phyloP scores from a whole-genome alignment of 2,797 vertebrate genomes.

The Anomalospiza imberbis region DNA sequence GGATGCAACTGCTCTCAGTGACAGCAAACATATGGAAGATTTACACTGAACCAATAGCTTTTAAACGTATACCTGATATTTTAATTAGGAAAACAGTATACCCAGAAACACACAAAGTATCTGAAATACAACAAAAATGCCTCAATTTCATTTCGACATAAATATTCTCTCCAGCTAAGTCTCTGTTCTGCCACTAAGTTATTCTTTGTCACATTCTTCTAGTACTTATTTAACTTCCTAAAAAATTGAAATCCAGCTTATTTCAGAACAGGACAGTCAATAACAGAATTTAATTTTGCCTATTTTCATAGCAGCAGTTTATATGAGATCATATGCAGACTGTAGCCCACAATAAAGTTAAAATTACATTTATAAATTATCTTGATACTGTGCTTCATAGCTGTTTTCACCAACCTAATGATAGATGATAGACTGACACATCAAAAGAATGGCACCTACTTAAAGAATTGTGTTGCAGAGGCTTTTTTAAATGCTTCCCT shows the following conservation, averaged over 20 bases:
- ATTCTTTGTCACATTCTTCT: background rate
- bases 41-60: background rate
- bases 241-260: background rate
- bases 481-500: background rate
- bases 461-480: background rate
- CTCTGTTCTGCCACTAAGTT: background rate
- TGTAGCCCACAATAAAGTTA: background rate
- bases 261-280: background rate
- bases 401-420: background rate
- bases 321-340: background rate
- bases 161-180: background rate
- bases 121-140: background rate
- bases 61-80: background rate
- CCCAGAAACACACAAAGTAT: background rate
- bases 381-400: background rate
- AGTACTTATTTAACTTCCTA: background rate
- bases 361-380: background rate
- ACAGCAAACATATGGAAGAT: background rate
- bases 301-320: background rate
- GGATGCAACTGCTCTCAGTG: background rate
- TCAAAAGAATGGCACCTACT: background rate
- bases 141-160: background rate
- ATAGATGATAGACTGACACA: background rate
- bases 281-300: background rate
- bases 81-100: background rate